phyloP scores from a whole-genome alignment of 2,113 vertebrate genomes.

The Oryzias melastigma region DNA sequence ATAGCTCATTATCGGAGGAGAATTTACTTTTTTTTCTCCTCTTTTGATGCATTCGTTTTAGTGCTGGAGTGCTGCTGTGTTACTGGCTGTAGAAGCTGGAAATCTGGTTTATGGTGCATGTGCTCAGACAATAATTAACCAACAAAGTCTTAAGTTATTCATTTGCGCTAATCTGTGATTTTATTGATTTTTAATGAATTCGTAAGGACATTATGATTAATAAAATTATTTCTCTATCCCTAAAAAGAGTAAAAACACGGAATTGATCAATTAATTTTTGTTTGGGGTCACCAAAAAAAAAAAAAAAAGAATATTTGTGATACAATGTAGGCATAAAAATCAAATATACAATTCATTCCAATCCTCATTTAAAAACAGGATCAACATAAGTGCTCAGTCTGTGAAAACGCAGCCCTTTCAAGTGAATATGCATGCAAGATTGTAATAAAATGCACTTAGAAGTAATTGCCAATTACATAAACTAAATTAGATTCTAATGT shows the following conservation, averaged over 20 bases:
- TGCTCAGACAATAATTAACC: constrained; percentile 11
- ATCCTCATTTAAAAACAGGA: too few relatives aligned
- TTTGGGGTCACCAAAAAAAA: background rate
- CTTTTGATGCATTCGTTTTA: constrained; percentile 5
- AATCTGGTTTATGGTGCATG: constrained; percentile 26
- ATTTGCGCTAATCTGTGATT: constrained; percentile 11
- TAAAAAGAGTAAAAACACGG: too few relatives aligned
- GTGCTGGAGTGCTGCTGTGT: constrained; percentile 9
- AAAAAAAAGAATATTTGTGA: background rate
- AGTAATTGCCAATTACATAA: too few relatives aligned
- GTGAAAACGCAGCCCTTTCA: too few relatives aligned
- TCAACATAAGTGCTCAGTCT: too few relatives aligned
- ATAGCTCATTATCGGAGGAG: constrained; percentile 40
- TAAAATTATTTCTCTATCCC: too few relatives aligned
- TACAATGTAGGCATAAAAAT: background rate
- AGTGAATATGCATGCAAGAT: too few relatives aligned
- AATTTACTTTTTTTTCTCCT: constrained; percentile 12
- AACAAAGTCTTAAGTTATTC: constrained; percentile 8
- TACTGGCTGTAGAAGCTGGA: constrained; percentile 17
- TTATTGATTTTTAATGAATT: constrained; percentile 14
- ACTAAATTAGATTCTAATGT: too few relatives aligned
- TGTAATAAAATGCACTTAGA: too few relatives aligned
- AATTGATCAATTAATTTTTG: too few relatives aligned
- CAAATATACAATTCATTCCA: background rate
- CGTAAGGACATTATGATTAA: background rate